phyloP scores from a whole-genome alignment of 2,888 invertebrate genomes.

The Calameuta filiformis region DNA sequence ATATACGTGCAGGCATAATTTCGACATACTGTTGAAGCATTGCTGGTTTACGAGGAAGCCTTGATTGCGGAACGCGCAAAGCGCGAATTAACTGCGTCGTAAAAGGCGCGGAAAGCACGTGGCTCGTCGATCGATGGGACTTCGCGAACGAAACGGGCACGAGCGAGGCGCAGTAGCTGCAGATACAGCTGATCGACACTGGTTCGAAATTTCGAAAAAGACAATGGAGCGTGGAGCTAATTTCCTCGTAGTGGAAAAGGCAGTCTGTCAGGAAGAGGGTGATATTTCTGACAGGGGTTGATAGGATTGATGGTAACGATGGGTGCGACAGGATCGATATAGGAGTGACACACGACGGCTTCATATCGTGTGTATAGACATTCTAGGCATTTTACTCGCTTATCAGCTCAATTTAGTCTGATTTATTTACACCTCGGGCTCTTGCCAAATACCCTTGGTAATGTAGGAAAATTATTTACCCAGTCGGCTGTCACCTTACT shows the following conservation, averaged over 20 bases:
- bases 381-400: not conserved
- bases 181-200: not conserved
- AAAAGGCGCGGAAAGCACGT: constrained; percentile 33
- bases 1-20: constrained; percentile 31
- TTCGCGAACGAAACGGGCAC: not conserved
- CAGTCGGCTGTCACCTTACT: not conserved
- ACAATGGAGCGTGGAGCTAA: no score
- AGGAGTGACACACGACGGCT: not conserved
- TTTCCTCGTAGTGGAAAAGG: not conserved
- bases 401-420: not conserved
- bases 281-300: not conserved
- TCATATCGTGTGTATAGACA: not conserved
- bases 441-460: not conserved
- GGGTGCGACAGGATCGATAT: not conserved
- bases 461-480: not conserved
- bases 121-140: not conserved
- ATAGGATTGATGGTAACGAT: not conserved
- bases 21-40: constrained; percentile 21
- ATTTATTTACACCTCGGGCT: not conserved
- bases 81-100: constrained; percentile 39
- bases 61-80: constrained; percentile 41
- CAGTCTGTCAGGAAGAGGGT: not conserved
- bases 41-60: constrained; percentile 34
- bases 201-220: not conserved
- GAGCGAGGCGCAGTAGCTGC: not conserved